Evolutionary conservation across 2,797 vertebrate species (phyloP).

Genomic region (Nasua narica): DNA sequence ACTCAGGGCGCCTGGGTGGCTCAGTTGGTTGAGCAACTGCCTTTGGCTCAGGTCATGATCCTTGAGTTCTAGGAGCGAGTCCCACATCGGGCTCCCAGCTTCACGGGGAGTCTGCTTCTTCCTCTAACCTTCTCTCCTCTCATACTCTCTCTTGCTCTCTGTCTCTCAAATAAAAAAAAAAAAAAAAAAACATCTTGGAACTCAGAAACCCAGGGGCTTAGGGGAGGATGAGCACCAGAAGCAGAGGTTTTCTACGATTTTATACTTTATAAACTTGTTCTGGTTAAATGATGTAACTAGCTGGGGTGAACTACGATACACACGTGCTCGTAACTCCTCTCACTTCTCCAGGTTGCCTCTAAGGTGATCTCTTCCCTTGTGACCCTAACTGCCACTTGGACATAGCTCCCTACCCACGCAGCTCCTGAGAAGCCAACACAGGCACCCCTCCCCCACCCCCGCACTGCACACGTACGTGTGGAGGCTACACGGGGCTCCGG

Average conservation of each 20-base stretch:
- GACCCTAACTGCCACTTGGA: neutral
- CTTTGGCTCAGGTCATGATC: too few relatives aligned
- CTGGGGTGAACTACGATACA: neutral
- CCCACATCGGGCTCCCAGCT: too few relatives aligned
- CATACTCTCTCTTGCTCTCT: too few relatives aligned
- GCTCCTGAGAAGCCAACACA: neutral
- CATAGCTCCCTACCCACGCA: neutral
- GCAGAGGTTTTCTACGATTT: neutral
- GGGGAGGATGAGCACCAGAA: neutral
- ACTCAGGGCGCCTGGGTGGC: too few relatives aligned
- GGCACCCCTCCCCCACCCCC: too few relatives aligned
- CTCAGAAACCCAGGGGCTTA: neutral
- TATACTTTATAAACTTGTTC: neutral
- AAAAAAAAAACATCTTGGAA: neutral
- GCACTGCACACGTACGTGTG: fast-evolving
- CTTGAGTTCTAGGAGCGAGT: too few relatives aligned
- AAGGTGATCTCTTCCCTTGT: neutral
- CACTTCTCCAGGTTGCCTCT: neutral
- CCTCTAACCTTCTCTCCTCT: too few relatives aligned
- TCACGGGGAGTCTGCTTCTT: too few relatives aligned
- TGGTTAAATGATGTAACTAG: neutral
- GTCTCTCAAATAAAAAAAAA: too few relatives aligned
- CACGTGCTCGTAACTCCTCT: neutral
- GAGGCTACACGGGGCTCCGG: neutral
- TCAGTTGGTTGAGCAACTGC: too few relatives aligned